A percentile compares a stretch with the other conserved stretches of the same genome.
Conservation (phyloP, 2,888 invertebrate genomes). For the Alviniconcha strummeri region DNA sequence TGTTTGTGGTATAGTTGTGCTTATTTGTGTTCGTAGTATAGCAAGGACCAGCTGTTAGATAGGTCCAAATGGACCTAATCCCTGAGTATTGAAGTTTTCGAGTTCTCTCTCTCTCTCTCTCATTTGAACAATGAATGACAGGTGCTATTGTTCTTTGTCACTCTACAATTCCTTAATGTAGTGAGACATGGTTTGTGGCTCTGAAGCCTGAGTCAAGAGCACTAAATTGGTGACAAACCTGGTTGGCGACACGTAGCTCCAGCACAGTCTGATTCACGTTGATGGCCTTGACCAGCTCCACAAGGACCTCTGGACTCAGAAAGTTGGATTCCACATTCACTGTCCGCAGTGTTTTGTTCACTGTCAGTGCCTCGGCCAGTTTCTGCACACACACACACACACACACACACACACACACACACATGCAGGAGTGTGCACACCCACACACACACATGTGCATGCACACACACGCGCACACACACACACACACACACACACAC, state of each 20-base stretch:
- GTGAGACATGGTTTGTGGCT: too few relatives aligned
- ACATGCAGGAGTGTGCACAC: background rate
- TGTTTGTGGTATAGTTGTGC: too few relatives aligned
- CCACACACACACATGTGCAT: background rate
- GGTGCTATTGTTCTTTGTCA: too few relatives aligned
- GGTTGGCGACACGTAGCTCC: constrained; percentile 97
- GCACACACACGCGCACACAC: background rate
- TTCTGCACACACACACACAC: constrained; percentile 47
- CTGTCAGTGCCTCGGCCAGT: constrained; percentile 79
- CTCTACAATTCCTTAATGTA: too few relatives aligned
- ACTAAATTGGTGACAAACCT: constrained; percentile 78
- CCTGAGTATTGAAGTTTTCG: too few relatives aligned
- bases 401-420: background rate
- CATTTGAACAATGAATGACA: too few relatives aligned
- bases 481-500: constrained; percentile 48
- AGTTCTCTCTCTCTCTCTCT: too few relatives aligned
- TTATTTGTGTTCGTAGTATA: too few relatives aligned
- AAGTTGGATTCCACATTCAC: constrained; percentile 96
- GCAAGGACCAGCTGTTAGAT: too few relatives aligned
- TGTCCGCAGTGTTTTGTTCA: constrained; percentile 74
- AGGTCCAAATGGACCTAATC: too few relatives aligned
- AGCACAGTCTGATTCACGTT: constrained; percentile 90
- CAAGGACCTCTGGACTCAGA: constrained; percentile 91
- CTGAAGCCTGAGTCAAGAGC: too few relatives aligned
- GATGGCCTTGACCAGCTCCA: constrained; percentile 89